Base-by-base conservation (phyloP, 1,140 invertebrate species). In the Branchinecta lindahli region DNA sequence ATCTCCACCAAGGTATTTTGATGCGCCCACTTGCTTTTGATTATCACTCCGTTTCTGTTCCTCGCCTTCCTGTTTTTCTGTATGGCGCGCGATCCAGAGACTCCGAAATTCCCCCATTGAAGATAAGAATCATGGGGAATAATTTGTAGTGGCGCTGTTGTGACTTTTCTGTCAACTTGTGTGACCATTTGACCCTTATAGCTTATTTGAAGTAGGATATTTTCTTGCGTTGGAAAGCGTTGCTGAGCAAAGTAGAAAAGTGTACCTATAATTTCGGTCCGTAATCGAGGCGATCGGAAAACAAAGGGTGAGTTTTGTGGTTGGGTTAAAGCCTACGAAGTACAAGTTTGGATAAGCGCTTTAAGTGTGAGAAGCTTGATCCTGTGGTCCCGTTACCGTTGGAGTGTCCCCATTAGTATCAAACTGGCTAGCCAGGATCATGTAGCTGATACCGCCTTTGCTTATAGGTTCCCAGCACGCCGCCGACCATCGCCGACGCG, bases 41-140 rank as follows among this genome's bases (percentile, higher is more conserved):
- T 45, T 20, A 15, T 18, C n/a, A 33, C 44, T 45, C n/a, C 21
- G 9, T 1, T 67, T 76, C 10, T 74, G 77, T 20, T n/a, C n/a
- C n/a, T n/a, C n/a, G n/a, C n/a, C n/a, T n/a, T n/a, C n/a, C n/a
- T n/a, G n/a, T n/a, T n/a, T n/a, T n/a, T n/a, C n/a, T n/a, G n/a
- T n/a, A n/a, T n/a, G n/a, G n/a, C 75, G 79, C 69, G 79, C 80
- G 71, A 12, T 85, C 86, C 12, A 81, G 33, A 69, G 7, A 70
- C 76, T 46, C 47, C 66, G 44, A 44, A 69, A 52, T 66, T 68
- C 66, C 69, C n/a, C n/a, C n/a, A n/a, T n/a, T n/a, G n/a, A n/a
- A n/a, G n/a, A n/a, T n/a, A n/a, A n/a, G n/a, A n/a, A n/a, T 70
- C 15, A 67, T n/a, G n/a, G 52, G 15, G 61, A 52, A 44, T 73